Conservation (phyloP, 2,113 vertebrate species). For the Xenopus laevis region DNA sequence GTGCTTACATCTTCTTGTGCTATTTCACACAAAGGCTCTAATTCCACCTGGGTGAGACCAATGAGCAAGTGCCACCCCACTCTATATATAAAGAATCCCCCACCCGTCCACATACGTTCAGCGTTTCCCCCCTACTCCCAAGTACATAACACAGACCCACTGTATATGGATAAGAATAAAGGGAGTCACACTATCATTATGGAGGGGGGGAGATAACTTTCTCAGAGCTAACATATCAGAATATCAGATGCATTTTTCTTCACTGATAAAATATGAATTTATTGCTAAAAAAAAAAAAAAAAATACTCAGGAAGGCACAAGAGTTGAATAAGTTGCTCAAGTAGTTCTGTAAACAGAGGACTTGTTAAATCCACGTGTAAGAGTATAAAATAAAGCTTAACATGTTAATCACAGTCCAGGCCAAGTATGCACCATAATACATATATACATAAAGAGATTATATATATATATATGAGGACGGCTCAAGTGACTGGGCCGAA, state of each 20-base stretch:
- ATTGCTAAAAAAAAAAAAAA: constrained; percentile 47
- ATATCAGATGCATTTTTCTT: background rate
- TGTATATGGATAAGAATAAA: no score
- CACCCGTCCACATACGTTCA: no score
- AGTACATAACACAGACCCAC: no score
- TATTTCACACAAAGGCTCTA: background rate
- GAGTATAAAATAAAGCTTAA: constrained; percentile 63
- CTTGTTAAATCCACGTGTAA: constrained; percentile 61
- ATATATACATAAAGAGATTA: background rate
- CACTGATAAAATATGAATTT: constrained; percentile 39
- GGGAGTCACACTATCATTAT: no score
- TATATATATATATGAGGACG: constrained; percentile 39
- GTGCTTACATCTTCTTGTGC: background rate
- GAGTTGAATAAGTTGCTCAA: constrained; percentile 75
- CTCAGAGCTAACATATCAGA: constrained; percentile 4
- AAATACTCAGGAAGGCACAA: constrained; percentile 71
- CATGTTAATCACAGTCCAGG: constrained; percentile 58
- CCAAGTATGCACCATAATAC: constrained; percentile 67
- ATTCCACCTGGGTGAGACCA: no score
- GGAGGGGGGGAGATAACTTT: constrained; percentile 49
- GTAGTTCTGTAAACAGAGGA: constrained; percentile 74
- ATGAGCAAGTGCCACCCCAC: no score
- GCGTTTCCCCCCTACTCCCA: no score
- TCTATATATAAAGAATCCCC: no score
- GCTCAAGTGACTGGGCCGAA: no score